Percentiles rank a stretch among this genome's conserved stretches.
These are phyloP conservation scores for Potamilus streckersoni DNA, from an alignment of 1,140 invertebrate genomes.

Conservation along the genomic window DNA sequence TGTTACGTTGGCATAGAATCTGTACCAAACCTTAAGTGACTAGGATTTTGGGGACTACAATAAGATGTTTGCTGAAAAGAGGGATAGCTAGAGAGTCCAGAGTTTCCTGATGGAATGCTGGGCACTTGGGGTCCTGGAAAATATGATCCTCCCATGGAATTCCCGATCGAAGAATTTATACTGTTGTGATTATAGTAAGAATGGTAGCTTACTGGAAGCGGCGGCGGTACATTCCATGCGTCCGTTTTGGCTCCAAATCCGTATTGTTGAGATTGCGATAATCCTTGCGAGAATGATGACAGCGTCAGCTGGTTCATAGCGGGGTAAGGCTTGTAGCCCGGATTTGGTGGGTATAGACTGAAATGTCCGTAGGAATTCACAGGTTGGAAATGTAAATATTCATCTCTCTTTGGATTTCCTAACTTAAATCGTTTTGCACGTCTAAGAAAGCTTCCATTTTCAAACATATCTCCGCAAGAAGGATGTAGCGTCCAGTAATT, in stretches of 20 bases:
- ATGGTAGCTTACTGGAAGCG: constrained; percentile 27
- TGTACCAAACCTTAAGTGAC: constrained; percentile 26
- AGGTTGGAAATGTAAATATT: constrained; percentile 39
- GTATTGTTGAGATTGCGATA: constrained; percentile 51
- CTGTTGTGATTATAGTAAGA: constrained; percentile 42
- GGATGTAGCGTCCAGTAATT: constrained; percentile 93
- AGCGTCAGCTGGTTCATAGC: constrained; percentile 48
- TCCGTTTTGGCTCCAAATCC: constrained; percentile 39
- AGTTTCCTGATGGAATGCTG: constrained; percentile 24
- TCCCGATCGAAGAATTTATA: constrained; percentile 36
- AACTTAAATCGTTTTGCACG: constrained; percentile 88
- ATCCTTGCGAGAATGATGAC: constrained; percentile 42
- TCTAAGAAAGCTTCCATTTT: constrained; percentile 90
- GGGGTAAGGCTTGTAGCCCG: constrained; percentile 57
- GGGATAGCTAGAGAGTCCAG: constrained; percentile 33
- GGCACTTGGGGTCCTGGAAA: constrained; percentile 34
- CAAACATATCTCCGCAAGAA: constrained; percentile 93
- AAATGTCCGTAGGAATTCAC: constrained; percentile 57
- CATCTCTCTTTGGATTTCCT: constrained; percentile 37
- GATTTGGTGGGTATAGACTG: constrained; percentile 46
- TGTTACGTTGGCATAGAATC: no score
- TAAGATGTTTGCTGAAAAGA: constrained; percentile 48
- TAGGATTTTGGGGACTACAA: constrained; percentile 41
- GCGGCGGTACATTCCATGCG: constrained; percentile 33
- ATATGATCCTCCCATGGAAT: constrained; percentile 36